Base-by-base conservation (phyloP, 2,888 invertebrate species). In the Microchrysa polita region DNA sequence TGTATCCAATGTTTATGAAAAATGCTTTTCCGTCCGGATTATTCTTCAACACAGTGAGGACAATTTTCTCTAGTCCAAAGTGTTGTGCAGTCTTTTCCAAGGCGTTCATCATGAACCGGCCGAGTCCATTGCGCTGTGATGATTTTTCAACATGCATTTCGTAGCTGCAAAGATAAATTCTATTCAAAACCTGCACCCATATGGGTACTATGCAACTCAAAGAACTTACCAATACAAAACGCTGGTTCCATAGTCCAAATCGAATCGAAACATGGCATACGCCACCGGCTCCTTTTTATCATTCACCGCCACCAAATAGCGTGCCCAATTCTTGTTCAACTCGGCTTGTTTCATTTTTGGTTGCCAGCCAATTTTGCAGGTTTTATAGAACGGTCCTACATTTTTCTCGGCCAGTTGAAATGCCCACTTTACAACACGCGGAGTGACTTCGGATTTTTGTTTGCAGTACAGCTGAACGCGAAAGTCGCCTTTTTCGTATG, bases 11-110 rank as follows among this genome's bases (percentile, higher is more conserved):
- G 60, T 88, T 87, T 78, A 88, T 88, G 81, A 92, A 95, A 82
- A 95, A 95, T 23, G 86, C 82, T 61, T 87, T 82, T 0, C 91
- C 91, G 40, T 86, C 86, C 27, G 86, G 85, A 83, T 94, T 94
- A 79, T 91, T 88, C 81, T 91, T 93, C 52, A 94, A 87, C 10
- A 92, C 91, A 2, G 95, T 95, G 67, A 94, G 83, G 77, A 94
- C 88, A 9, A 94, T 88, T 85, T 93, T 93, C 79, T 89, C 88
- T 90, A 95, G 90, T 72, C 88, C 86, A 82, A 90, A 90, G 73
- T 89, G 88, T 78, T 86, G 87, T 2, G 92, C 93, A 78, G 95
- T 88, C 20, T 88, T 83, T 81, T 94, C 93, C 67, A 95, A 81
- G 34, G 90, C 87, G 78, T 89, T 88, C 90, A 95, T 90, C 85